These are phyloP conservation scores for Micrasema minimum DNA, from an alignment of 1,140 invertebrate genomes.

Conservation along the genomic window DNA sequence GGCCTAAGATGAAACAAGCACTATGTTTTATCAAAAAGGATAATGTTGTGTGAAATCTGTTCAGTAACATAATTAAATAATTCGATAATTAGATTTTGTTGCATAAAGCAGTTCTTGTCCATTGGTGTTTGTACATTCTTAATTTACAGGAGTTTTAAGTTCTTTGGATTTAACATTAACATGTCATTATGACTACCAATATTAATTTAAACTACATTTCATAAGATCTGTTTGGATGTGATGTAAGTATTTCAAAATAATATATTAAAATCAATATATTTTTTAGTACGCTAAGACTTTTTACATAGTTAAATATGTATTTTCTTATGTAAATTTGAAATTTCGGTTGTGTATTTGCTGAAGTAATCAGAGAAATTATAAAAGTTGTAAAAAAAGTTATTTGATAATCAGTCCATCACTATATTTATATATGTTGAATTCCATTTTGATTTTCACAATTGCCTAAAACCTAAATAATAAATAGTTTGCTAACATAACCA, in stretches of 20 bases:
- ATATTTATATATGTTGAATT: slow-evolving; percentile 14
- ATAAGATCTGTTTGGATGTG: neutral
- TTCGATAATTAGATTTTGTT: too few relatives aligned
- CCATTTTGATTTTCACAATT: slow-evolving; percentile 13
- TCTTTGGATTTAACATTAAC: slow-evolving; percentile 31
- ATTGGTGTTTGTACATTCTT: slow-evolving; percentile 2
- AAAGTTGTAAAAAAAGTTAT: slow-evolving; percentile 19
- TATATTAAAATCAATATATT: too few relatives aligned
- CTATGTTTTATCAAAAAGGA: too few relatives aligned
- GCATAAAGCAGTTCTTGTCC: too few relatives aligned
- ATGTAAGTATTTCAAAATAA: slow-evolving; percentile 18
- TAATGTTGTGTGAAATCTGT: too few relatives aligned
- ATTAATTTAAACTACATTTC: slow-evolving; percentile 1
- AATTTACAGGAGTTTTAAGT: slow-evolving; percentile 1
- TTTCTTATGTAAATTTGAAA: too few relatives aligned
- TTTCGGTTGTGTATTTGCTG: too few relatives aligned
- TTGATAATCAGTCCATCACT: slow-evolving; percentile 30
- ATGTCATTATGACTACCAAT: neutral
- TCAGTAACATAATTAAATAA: too few relatives aligned
- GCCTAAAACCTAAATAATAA: slow-evolving; percentile 19
- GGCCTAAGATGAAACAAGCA: too few relatives aligned
- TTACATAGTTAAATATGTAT: too few relatives aligned
- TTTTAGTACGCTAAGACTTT: too few relatives aligned
- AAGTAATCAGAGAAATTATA: too few relatives aligned
- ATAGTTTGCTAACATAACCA: slow-evolving; percentile 1